Base-by-base conservation (phyloP, 2,888 invertebrate species). In the Tetanocera ferruginea region DNA sequence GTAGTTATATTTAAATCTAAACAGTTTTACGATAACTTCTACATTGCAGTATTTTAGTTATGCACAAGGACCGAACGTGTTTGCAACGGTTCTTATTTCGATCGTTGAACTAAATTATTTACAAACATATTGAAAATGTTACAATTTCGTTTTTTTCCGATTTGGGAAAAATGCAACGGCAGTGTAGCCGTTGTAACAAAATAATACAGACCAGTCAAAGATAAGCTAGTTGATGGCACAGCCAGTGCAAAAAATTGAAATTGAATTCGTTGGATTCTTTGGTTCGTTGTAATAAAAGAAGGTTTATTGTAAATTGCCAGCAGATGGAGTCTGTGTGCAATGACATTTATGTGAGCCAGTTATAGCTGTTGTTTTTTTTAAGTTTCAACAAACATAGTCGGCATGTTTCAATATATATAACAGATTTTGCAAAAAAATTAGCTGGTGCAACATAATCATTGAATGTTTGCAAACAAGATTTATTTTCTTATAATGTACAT, bases 261-360 rank as follows among this genome's bases (percentile, higher is more conserved):
- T 67, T 67, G 43, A 67, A 67, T 67, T 67, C 43, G 6, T 43
- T 28, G 9, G 23, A 67, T 67, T 43, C 37, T 37, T 37, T 67
- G n/a, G 67, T 25, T 66, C 43, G 37, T 19, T 23, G 34, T 37
- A 67, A 43, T 67, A 37, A 37, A 37, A 67, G 37, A 66, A 67
- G 67, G 67, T 67, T 67, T 67, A 67, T 67, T 67, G 67, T 9
- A 67, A 67, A 67, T 67, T 34, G 19, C 67, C 67, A 67, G 14
- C 67, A 67, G 67, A 34, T 67, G 67, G 67, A 43, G 66, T 66
- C 43, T 17, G 19, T 34, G 34, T 31, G 37, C 66, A 19, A 43
- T 37, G 43, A 23, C 43, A 67, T 67, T 43, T 67, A 19, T 34
- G 67, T 34, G 43, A 37, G 37, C 25, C 11, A 25, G 1, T 28